Evolutionary conservation across 1,140 invertebrate species (phyloP).

Genomic region (Magallana angulata): DNA sequence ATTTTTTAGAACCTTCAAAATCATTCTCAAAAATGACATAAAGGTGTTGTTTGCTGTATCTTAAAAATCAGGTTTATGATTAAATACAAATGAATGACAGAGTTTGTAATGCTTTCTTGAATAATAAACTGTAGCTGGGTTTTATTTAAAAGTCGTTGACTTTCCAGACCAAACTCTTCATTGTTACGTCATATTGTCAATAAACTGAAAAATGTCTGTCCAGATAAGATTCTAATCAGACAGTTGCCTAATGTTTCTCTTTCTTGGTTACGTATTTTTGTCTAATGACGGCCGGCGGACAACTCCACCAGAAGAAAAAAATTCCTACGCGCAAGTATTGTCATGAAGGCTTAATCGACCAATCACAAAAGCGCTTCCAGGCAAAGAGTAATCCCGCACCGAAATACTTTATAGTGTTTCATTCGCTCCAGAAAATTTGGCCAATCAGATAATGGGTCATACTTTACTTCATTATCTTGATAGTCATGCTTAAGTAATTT

Average conservation of each 20-base stretch:
- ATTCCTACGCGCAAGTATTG: neutral
- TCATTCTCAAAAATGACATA: no score
- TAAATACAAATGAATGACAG: no score
- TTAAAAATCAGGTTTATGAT: no score
- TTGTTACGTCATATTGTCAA: neutral
- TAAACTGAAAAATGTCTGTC: neutral
- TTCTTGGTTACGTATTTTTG: constrained; percentile 10
- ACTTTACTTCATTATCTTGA: neutral
- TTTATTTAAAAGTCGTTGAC: neutral
- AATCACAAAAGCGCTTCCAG: neutral
- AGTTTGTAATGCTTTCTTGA: no score
- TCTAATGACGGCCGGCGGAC: constrained; percentile 16
- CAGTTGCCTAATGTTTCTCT: constrained; percentile 18
- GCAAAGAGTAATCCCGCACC: neutral
- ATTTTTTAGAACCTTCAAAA: no score
- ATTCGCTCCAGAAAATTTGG: neutral
- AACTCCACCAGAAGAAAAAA: neutral
- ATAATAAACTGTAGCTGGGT: no score
- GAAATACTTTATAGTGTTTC: neutral
- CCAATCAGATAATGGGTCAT: constrained; percentile 4
- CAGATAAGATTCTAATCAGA: constrained; percentile 22
- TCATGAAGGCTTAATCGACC: constrained; percentile 7
- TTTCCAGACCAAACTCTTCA: neutral
- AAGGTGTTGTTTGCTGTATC: no score
- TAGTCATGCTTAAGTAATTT: constrained; percentile 25